Conservation (phyloP, 2,888 invertebrate species). For the Agriopis aurantiaria region DNA sequence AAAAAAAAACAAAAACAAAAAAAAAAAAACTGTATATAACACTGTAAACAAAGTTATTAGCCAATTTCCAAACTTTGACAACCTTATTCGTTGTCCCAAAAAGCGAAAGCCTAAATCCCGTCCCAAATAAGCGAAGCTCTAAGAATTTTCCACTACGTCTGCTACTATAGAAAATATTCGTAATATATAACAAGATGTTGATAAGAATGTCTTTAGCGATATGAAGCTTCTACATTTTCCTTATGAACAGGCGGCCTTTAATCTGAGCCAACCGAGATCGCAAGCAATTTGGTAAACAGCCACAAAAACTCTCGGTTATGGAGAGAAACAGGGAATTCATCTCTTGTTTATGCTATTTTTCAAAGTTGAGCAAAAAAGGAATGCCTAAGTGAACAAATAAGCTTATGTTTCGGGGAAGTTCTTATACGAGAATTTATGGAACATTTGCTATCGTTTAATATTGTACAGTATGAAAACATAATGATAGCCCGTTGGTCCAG, state of each 20-base stretch:
- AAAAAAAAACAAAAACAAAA: no score
- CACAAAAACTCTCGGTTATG: slow-evolving; percentile 37
- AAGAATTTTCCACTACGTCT: slow-evolving; percentile 30
- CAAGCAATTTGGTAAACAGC: slow-evolving; percentile 44
- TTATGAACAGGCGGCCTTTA: slow-evolving; percentile 42
- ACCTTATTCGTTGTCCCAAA: slow-evolving; percentile 5
- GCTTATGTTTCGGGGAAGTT: slow-evolving; percentile 9
- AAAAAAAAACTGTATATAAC: no score
- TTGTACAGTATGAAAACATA: neutral
- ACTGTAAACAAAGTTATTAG: no score
- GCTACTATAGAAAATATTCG: slow-evolving; percentile 24
- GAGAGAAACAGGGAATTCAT: slow-evolving; percentile 35
- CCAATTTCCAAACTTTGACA: neutral
- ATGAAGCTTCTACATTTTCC: slow-evolving; percentile 43
- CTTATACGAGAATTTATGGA: slow-evolving; percentile 1
- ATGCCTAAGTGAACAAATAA: slow-evolving; percentile 21
- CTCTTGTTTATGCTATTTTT: slow-evolving; percentile 30
- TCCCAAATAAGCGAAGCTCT: slow-evolving; percentile 31
- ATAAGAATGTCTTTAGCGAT: slow-evolving; percentile 41
- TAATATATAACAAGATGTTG: slow-evolving; percentile 41
- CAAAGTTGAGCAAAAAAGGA: slow-evolving; percentile 22
- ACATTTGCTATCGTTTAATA: neutral
- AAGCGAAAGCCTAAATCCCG: slow-evolving; percentile 20
- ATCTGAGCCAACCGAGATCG: slow-evolving; percentile 35
- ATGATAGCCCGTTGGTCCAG: neutral